Percentiles rank a stretch among this genome's conserved stretches.
Evolutionary conservation across 2,113 vertebrate species (phyloP).

Genomic region (Vimba vimba): DNA sequence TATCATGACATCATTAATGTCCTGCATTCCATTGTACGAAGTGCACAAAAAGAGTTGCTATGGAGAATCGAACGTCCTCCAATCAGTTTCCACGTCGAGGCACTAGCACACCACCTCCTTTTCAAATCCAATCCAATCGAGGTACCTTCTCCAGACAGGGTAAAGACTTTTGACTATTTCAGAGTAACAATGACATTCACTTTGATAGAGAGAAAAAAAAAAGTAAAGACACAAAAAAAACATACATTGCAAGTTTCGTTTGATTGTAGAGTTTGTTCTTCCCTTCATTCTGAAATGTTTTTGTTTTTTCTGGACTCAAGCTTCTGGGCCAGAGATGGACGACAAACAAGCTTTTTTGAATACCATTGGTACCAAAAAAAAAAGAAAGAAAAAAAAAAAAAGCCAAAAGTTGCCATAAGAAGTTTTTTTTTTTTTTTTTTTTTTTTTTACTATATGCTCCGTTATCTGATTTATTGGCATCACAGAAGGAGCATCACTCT

Average conservation of each 20-base stretch:
- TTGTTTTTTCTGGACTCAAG: conserved; percentile 43
- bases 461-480: conserved; percentile 74
- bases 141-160: conserved; percentile 67
- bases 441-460: conserved; percentile 58
- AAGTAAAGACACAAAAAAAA: conserved; percentile 34
- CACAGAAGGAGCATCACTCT: conserved; percentile 74
- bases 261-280: conserved; percentile 68
- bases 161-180: conserved; percentile 74
- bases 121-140: conserved; percentile 68
- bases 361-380: conserved; percentile 70
- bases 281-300: conserved; percentile 68
- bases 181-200: conserved; percentile 80
- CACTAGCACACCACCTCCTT: conserved; percentile 23
- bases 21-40: background rate
- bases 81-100: conserved; percentile 2
- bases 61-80: background rate
- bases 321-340: conserved; percentile 60
- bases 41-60: background rate
- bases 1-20: background rate
- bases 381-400: conserved; percentile 66
- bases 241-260: conserved; percentile 62
- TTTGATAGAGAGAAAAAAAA: conserved; percentile 68
- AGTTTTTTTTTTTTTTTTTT: conserved; percentile 47
- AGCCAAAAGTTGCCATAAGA: conserved; percentile 55
- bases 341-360: conserved; percentile 55